Base-by-base conservation (phyloP, 2,797 vertebrate species). In the Poeciliopsis paucimaculata region DNA sequence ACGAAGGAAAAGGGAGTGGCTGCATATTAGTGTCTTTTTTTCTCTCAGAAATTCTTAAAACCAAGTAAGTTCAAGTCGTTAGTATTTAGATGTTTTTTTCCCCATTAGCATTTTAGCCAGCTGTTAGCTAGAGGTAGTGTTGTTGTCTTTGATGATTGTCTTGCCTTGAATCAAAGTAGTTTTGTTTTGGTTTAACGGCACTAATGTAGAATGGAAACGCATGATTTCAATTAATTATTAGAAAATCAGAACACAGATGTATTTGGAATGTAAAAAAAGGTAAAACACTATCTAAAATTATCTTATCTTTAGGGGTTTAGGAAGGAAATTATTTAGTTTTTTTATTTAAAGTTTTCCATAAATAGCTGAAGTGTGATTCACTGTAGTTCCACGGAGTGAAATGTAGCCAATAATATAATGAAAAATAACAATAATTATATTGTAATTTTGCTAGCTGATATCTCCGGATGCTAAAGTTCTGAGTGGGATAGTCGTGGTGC, bases 31-130 rank as follows among this genome's bases (percentile, higher is more conserved):
- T 72, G 53, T 62, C 72, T 73, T 41, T 47, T 73, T 78, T 47
- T 57, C 53, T 73, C 77, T 78, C 71, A 49, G 71, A 78, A 78
- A 62, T 62, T 73, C 71, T 73, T 57, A 73, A 78, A 73, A 73
- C 72, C 77, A 78, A 78, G 55, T 78, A 78, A 78, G 77, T 78
- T 73, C 11, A 71, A 71, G 36, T 71, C 28, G 71, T 78, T 47
- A 34, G 71, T 53, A 70, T 43, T 68, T 70, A 53, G 64, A 72
- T 64, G 9, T 36, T 43, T 31, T 73, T 36, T 72, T 62, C 7
- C 2, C 20, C 7, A 57, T 36, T 73, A 62, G 20, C 5, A 13
- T 8, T 20, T 12, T 47, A 28, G 10, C n/a, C 15, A 73, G 46
- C 7, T 39, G 26, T 47, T 47, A 43, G 26, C 26, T 28, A 47